phyloP scores from a whole-genome alignment of 2,113 vertebrate species.

The Naja naja region DNA sequence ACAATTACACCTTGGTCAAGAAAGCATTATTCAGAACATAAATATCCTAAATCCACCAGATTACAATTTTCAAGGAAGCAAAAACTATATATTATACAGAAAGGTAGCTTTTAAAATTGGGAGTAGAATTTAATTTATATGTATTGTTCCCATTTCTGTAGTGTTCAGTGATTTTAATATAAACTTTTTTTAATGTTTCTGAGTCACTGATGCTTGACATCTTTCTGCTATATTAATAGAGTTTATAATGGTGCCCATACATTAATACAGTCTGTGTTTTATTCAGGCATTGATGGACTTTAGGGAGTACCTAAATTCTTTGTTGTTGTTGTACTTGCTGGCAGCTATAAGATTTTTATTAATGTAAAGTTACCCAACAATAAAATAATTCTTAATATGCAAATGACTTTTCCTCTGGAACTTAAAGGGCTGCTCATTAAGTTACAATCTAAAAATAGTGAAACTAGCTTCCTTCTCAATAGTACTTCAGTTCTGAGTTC shows the following conservation, averaged over 20 bases:
- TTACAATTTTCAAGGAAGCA: conserved; percentile 55
- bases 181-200: conserved; percentile 84
- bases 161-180: conserved; percentile 83
- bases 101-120: conserved; percentile 75
- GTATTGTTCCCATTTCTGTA: conserved; percentile 81
- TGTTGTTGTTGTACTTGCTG: conserved; percentile 59
- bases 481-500: not conserved
- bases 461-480: not conserved
- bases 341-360: conserved; percentile 64
- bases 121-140: conserved; percentile 78
- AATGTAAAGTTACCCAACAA: conserved; percentile 63
- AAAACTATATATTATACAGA: conserved; percentile 62
- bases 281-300: conserved; percentile 76
- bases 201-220: conserved; percentile 72
- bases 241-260: conserved; percentile 75
- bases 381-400: conserved; percentile 61
- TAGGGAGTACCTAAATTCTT: conserved; percentile 70
- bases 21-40: conserved; percentile 20
- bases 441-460: conserved; percentile 15
- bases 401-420: conserved; percentile 36
- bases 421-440: conserved; percentile 19
- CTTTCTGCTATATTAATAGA: conserved; percentile 82
- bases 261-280: conserved; percentile 75
- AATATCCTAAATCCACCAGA: conserved; percentile 61
- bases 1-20: conserved; percentile 38